These are phyloP conservation scores for Phortica magna DNA, from an alignment of 2,888 invertebrate genomes.

Conservation along the genomic window DNA sequence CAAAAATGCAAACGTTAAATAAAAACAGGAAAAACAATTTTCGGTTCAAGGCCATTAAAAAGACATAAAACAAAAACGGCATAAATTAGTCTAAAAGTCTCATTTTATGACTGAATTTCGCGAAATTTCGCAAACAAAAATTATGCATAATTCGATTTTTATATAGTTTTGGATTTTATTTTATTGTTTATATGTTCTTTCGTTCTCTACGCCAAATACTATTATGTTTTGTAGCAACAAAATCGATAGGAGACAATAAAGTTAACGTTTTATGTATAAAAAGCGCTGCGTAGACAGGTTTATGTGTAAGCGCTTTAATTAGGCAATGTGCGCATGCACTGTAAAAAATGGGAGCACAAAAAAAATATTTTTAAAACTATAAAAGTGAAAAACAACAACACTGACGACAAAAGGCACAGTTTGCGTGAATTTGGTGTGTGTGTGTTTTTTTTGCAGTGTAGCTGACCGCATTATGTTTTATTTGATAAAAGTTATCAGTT, in stretches of 20 bases:
- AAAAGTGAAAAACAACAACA: not conserved
- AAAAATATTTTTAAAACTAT: not conserved
- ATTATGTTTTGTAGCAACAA: not conserved
- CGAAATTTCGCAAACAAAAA: not conserved
- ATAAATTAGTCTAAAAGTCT: not conserved
- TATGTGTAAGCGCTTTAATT: not conserved
- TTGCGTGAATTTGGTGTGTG: not conserved
- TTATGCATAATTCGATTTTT: too few relatives aligned
- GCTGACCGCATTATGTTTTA: conserved; percentile 2
- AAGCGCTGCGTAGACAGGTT: not conserved
- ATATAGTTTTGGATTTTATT: too few relatives aligned
- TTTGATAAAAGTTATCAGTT: conserved; percentile 15
- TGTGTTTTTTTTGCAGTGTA: not conserved
- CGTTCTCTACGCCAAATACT: too few relatives aligned
- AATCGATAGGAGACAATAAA: not conserved
- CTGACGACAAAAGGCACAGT: too few relatives aligned
- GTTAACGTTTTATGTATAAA: not conserved
- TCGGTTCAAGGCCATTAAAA: not conserved
- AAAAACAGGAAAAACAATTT: not conserved
- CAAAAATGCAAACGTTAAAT: too few relatives aligned
- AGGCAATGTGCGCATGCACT: not conserved
- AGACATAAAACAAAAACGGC: not conserved
- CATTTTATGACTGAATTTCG: not conserved
- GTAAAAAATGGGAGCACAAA: not conserved
- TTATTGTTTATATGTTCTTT: too few relatives aligned